Conservation (phyloP, 2,113 vertebrate genomes). For the Heliornis fulica region DNA sequence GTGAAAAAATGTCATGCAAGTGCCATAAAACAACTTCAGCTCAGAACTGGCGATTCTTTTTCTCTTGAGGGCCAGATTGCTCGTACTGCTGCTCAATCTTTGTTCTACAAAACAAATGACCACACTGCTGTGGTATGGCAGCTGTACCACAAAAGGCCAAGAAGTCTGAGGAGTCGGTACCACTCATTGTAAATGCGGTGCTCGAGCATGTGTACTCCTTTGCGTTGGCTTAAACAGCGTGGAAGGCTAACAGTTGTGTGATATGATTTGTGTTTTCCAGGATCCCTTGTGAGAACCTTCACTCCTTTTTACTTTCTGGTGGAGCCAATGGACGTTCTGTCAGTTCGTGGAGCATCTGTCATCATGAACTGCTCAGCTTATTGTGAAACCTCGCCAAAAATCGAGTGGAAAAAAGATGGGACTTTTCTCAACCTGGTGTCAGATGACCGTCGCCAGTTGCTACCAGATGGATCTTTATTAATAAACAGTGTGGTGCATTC, state of each 20-base stretch:
- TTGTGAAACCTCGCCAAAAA: constrained; percentile 78
- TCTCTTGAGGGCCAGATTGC: neutral
- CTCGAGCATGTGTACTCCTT: neutral
- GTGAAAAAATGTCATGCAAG: neutral
- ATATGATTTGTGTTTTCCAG: constrained; percentile 59
- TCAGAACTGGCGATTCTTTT: neutral
- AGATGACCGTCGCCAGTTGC: constrained; percentile 88
- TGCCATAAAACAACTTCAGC: too few relatives aligned
- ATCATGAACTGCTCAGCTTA: constrained; percentile 90
- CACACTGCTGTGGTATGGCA: neutral
- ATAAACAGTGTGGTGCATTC: constrained; percentile 89
- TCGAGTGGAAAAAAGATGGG: constrained; percentile 97
- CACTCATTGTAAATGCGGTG: neutral
- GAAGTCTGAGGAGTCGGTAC: accelerated
- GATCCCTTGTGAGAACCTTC: constrained; percentile 81
- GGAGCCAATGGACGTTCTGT: constrained; percentile 87
- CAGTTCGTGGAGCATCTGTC: constrained; percentile 80
- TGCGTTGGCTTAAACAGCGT: too few relatives aligned
- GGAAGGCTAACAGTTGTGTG: neutral
- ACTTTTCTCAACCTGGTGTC: constrained; percentile 87
- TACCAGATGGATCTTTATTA: constrained; percentile 88
- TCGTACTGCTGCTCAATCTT: neutral
- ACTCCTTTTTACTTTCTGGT: constrained; percentile 90
- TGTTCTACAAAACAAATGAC: neutral
- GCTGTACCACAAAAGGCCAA: neutral